Evolutionary conservation across 2,113 vertebrate genomes (phyloP), one percentile per base, ranked within the genome.

Genomic region (Melanotaenia duboulayi): DNA sequence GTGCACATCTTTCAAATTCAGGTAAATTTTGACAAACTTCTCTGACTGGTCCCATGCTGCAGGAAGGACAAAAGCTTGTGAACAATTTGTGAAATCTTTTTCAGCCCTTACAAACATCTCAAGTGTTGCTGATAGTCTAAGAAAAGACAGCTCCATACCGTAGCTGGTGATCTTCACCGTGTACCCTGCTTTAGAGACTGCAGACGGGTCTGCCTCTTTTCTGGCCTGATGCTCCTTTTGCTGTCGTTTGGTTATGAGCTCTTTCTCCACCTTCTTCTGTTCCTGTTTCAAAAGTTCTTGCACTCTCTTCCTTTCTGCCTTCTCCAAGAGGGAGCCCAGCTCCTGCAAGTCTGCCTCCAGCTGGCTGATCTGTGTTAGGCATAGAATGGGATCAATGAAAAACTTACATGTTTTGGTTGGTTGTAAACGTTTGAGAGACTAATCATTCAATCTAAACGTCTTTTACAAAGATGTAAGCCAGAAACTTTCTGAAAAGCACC

Each of bases 31-130:
- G 84, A 99, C 94, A 92, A 96, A 98, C 64, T 98, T 98, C 35
- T 99, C 97, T 8, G 97, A 99, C 73, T 99, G 97, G 93, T 99
- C 97, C 97, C 97, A 99, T 13, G 95, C 97, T 99, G 88, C n/a
- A 87, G 0, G 75, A 77, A 78, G 74, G 55, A 82, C 24, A 17
- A 1, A 79, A 42, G 50, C 65, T 17, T 17, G 28, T 46, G 3
- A 74, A 69, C 1, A 23, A 23, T 16, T 39, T 12, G 11, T 1
- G 57, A 75, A 6, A 44, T 3, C 28, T 28, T 23, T 20, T 56
- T 20, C n/a, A 46, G 51, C 25, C 50, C 19, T 64, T 23, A 17
- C 23, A 32, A 2, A 44, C 1, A 59, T n/a, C n/a, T n/a, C n/a
- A 56, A 49, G 48, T 25, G 0, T 10, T 4, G 2, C 17, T 1